Base-by-base conservation (phyloP, 2,888 invertebrate species). In the Stramonita haemastoma region DNA sequence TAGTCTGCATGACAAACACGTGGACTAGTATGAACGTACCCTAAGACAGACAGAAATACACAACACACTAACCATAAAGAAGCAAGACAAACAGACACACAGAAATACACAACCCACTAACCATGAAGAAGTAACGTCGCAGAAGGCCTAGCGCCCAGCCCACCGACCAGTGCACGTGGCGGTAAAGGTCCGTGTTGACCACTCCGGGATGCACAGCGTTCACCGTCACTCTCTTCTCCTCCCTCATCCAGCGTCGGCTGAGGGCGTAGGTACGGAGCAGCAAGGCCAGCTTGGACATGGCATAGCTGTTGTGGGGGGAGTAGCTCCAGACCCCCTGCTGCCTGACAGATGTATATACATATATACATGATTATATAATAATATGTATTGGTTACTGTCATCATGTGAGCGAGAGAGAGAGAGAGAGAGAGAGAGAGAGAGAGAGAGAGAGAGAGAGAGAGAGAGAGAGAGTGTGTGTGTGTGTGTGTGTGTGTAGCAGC, bases 131-230 rank as follows among this genome's bases (percentile, higher is more conserved):
- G 46, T 46, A 46, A 32, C 60, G 88, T 1, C 90, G 91, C 26
- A 93, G 86, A 36, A 92, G 36, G 17, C 90, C 89, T 87, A 93
- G 66, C 1, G 92, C 29, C 92, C 92, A 91, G 56, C 88, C 87
- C 26, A 92, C 81, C 11, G 88, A 85, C 91, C 91, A 89, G 87
- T 91, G 91, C 15, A 92, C 87, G 86, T 93, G 88, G 56, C 89
- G 85, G 86, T 93, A 93, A 34, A 94, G 90, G 5, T 86, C 87
- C 0, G 94, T 91, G 81, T 92, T 90, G 26, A 94, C 94, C 5
- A 94, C 90, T 0, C 94, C 94, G 19, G 94, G 94, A 85, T 94
- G 94, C 17, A 94, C 87, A 56, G 91, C 90, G 90, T 93, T 93
- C 32, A 93, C 93, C 29, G 93, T 92, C 15, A 94, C 93, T 32